Evolutionary conservation across 2,888 invertebrate genomes (phyloP), one percentile per base, ranked within the genome.

Genomic region (Scelioninae gen. 1): DNA sequence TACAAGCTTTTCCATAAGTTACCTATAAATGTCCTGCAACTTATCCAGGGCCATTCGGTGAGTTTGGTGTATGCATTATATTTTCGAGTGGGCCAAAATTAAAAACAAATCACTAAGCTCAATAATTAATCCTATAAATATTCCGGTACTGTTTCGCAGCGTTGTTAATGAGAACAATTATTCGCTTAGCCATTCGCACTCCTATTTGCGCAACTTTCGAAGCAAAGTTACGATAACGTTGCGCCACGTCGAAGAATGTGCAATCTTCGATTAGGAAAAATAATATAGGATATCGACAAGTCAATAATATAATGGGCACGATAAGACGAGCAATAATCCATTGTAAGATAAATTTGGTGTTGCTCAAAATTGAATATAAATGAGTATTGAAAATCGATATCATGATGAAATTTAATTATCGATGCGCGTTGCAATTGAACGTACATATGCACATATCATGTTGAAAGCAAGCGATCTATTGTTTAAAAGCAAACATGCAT

Each of bases 401-500:
- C 56, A 78, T 38, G 82, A 56, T 78, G 77, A 82, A 82, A 82
- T 78, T 77, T 78, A 82, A 78, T 82, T 78, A 82, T 78, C 77
- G 74, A 78, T 72, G 72, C 66, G 65, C 75, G 71, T 65, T 65
- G 75, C 81, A 68, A 55, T 71, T 71, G 40, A 56, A 72, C 63
- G 82, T 82, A 82, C 82, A 82, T 76, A 81, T 81, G 76, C 65
- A 81, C 76, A 66, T 82, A 82, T 82, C 82, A 82, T 76, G 82
- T 53, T 71, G 72, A 66, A 82, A 71, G 77, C 82, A 49, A 77
- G 66, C 82, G 82, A 82, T 82, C 77, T 82, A 82, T 82, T 82
- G 82, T 82, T 77, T 77, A 77, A 82, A 82, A 77, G 82, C 82
- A 82, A 82, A 82, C 82, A 82, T 55, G 77, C 82, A 77, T 82